These are phyloP conservation scores for Halcyon chelicuti DNA, from an alignment of 2,797 vertebrate genomes.

Conservation along the genomic window DNA sequence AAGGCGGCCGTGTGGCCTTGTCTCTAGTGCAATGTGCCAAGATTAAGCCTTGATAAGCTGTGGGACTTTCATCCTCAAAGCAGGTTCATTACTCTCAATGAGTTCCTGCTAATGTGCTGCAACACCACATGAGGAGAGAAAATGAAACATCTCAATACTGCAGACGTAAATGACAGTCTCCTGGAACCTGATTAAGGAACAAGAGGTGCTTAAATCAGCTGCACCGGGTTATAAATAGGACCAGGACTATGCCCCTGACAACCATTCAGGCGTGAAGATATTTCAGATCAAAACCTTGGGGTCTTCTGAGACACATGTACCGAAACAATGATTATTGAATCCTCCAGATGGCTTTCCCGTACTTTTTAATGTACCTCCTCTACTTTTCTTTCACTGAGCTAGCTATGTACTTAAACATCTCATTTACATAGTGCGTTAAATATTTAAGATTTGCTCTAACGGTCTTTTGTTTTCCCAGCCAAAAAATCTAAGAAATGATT, in stretches of 20 bases:
- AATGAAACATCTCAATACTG: not conserved
- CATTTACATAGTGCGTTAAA: conserved; percentile 59
- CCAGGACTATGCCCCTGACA: not conserved
- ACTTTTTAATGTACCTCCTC: not conserved
- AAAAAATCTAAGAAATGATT: conserved; percentile 13
- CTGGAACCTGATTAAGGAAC: not conserved
- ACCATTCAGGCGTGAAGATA: not conserved
- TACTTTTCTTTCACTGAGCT: not conserved
- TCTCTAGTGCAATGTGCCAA: not conserved
- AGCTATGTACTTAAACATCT: conserved; percentile 39
- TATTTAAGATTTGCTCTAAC: conserved; percentile 38
- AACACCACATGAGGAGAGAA: not conserved
- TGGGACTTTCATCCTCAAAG: not conserved
- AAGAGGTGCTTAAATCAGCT: not conserved
- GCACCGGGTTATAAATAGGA: not conserved
- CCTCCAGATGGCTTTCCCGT: not conserved
- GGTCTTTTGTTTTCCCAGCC: conserved; percentile 32
- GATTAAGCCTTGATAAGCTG: not conserved
- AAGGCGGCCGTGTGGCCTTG: not conserved
- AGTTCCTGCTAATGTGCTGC: not conserved
- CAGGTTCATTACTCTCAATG: not conserved
- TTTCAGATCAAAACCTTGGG: not conserved
- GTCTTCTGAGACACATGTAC: not conserved
- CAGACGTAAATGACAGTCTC: not conserved
- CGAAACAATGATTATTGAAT: not conserved